phyloP scores from a whole-genome alignment of 37 sponge, comb jelly and placozoan genomes.

The Bolinopsis microptera region DNA sequence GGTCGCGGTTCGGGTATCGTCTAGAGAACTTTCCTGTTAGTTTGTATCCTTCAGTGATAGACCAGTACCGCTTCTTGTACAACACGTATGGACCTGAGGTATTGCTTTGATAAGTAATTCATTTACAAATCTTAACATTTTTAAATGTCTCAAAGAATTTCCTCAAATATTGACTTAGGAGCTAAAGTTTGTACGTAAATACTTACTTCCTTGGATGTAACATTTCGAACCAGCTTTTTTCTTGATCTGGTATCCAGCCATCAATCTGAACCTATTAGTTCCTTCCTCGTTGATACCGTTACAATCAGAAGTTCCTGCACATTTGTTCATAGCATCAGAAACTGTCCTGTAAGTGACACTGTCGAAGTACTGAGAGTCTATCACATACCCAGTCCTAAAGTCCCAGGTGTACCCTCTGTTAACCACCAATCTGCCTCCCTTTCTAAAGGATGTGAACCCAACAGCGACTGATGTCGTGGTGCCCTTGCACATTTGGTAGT shows the following conservation, averaged over 20 bases:
- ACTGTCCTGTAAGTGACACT: neutral
- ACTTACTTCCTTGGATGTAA: conserved; percentile 18
- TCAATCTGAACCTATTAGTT: neutral
- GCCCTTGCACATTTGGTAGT: neutral
- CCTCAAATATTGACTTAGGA: neutral
- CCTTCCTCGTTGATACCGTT: neutral
- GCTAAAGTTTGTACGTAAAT: too few species aligned
- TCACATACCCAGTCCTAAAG: neutral
- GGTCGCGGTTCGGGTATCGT: neutral
- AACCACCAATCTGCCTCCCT: neutral
- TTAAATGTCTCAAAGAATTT: neutral
- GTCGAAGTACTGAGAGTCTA: neutral
- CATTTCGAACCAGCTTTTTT: neutral
- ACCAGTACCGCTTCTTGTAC: neutral
- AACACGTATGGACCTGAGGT: neutral
- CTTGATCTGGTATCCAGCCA: neutral
- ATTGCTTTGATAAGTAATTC: too few species aligned
- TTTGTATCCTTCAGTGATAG: neutral
- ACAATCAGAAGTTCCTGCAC: conserved; percentile 3
- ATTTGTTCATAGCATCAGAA: neutral
- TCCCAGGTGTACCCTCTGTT: conserved; percentile 6
- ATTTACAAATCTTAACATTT: neutral
- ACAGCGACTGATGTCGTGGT: neutral
- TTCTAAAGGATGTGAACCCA: neutral
- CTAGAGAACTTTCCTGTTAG: neutral